Conservation (phyloP, 2,113 vertebrate species). For the Tyto alba region DNA sequence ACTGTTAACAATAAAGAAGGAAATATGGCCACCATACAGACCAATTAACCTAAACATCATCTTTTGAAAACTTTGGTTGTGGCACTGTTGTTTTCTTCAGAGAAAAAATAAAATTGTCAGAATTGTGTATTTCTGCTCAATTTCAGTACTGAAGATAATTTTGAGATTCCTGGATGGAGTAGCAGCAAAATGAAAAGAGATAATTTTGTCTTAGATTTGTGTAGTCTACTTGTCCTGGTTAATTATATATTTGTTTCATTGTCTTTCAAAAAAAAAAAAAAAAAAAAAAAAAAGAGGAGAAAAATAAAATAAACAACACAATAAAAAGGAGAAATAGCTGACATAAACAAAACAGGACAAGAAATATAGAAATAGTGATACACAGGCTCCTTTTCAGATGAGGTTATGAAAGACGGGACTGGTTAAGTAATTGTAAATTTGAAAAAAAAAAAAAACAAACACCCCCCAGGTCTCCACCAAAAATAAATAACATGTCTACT, state of each 20-base stretch:
- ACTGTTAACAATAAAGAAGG: not conserved
- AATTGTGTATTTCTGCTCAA: rapidly evolving
- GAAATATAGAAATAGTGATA: not conserved
- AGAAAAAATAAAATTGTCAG: not conserved
- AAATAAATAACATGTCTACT: not conserved
- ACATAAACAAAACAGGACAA: not conserved
- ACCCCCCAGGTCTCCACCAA: rapidly evolving
- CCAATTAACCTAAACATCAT: not conserved
- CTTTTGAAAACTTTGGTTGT: not conserved
- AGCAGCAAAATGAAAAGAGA: not conserved
- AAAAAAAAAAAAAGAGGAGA: too few species aligned
- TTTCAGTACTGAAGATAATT: not conserved
- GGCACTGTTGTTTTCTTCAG: not conserved
- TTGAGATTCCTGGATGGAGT: not conserved
- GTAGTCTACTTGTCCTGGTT: not conserved
- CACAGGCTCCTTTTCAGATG: not conserved
- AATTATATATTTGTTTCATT: not conserved
- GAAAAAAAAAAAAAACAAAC: not conserved
- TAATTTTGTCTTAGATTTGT: not conserved
- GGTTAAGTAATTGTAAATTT: not conserved
- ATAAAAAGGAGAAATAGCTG: not conserved
- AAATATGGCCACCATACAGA: not conserved
- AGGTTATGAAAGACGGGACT: not conserved
- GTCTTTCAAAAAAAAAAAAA: not conserved
- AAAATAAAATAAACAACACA: not conserved